Conservation (phyloP, 2,113 vertebrate species). For the Xiphophorus couchianus region DNA sequence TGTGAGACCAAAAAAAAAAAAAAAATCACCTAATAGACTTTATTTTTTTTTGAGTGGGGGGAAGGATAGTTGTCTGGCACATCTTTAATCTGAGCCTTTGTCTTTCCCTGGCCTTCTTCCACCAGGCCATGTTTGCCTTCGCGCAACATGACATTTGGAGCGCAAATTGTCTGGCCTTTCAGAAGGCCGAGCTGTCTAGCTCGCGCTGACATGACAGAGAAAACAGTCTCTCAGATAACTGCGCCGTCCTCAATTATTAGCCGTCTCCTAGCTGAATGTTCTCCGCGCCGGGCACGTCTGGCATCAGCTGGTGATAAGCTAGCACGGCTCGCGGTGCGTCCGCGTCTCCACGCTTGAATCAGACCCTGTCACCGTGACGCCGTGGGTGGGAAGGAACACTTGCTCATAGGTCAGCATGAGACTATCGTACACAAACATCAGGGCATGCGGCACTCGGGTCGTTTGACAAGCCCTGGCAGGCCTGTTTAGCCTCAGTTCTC, state of each 20-base stretch:
- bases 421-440: slow-evolving; percentile 19
- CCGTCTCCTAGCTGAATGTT: slow-evolving; percentile 60
- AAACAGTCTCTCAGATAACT: slow-evolving; percentile 71
- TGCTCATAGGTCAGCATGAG: slow-evolving; percentile 40
- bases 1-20: slow-evolving; percentile 12
- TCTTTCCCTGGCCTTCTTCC: slow-evolving; percentile 60
- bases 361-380: slow-evolving; percentile 36
- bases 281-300: slow-evolving; percentile 31
- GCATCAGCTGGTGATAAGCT: slow-evolving; percentile 57
- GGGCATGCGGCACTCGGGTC: slow-evolving; percentile 1
- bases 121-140: slow-evolving; percentile 67
- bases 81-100: slow-evolving; percentile 66
- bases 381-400: slow-evolving; percentile 25
- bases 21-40: slow-evolving; percentile 24
- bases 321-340: neutral
- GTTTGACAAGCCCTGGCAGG: neutral
- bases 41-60: neutral
- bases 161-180: slow-evolving; percentile 74
- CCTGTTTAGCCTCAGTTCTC: neutral
- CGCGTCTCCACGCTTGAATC: slow-evolving; percentile 34
- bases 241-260: slow-evolving; percentile 66
- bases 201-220: slow-evolving; percentile 65
- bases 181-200: slow-evolving; percentile 57
- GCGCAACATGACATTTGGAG: slow-evolving; percentile 73
- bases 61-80: slow-evolving; percentile 50